phyloP scores from a whole-genome alignment of 2,888 invertebrate genomes.

The Melieria crassipennis region DNA sequence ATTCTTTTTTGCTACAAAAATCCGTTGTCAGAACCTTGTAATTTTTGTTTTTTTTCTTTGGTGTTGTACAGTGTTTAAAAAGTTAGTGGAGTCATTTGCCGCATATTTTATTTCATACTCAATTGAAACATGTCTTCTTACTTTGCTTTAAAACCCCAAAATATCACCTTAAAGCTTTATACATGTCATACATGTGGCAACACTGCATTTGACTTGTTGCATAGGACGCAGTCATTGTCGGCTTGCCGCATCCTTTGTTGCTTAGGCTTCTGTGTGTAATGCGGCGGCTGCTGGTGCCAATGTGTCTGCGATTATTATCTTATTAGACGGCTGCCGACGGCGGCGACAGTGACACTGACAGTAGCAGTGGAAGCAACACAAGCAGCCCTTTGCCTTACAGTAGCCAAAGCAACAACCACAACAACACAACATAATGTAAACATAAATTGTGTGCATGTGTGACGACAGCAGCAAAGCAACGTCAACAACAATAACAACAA shows the following conservation, averaged over 20 bases:
- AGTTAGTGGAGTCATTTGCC: no score
- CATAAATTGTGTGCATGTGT: no score
- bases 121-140: no score
- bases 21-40: no score
- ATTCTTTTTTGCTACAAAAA: no score
- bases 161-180: not conserved
- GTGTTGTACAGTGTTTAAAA: no score
- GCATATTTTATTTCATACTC: no score
- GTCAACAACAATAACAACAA: no score
- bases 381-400: not conserved
- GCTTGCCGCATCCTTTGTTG: not conserved
- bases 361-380: constrained; percentile 18
- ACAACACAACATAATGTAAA: no score
- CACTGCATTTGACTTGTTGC: not conserved
- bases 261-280: not conserved
- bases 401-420: no score
- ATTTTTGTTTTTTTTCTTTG: no score
- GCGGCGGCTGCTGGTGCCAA: constrained; percentile 48
- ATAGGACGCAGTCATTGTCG: not conserved
- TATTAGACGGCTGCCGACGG: constrained; percentile 28
- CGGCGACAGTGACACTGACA: not conserved
- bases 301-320: constrained; percentile 62
- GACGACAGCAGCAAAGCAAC: no score
- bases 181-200: not conserved
- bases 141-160: not conserved